Evolutionary conservation across 2,888 invertebrate species (phyloP), one percentile per base, ranked within the genome.

Genomic region (Myopa tessellatipennis): DNA sequence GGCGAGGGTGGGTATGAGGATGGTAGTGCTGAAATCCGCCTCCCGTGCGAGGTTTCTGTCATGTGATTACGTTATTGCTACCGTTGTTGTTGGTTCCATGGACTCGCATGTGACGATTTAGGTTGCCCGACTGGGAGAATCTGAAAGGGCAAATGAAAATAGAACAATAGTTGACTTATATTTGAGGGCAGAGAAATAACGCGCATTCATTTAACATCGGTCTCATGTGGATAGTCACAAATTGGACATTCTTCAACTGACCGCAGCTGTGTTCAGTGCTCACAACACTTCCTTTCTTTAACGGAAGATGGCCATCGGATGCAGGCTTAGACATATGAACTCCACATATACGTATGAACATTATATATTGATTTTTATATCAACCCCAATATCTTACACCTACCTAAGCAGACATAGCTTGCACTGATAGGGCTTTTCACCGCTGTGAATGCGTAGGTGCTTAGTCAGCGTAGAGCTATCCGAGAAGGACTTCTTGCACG

Each of bases 401-500:
- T 83, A 92, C 90, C 98, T 93, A 82, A 99, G 92, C 85, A 98
- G 91, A 89, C 99, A 99, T 79, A 99, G 90, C 90, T 97, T 97
- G 90, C 99, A 99, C 88, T 98, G 97, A 89, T 99, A 99, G 0
- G 99, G 99, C 89, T 99, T 99, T 90, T 97, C 97, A 26, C 89
- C 90, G 91, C 92, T 92, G 82, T 92, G 94, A 87, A 99, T 88
- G 79, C 88, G 92, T 81, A 98, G 91, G 90, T 99, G 99, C 89
- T 99, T 99, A 74, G 99, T 99, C 77, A 99, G 91, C 2, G 99
- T 99, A 58, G 98, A 98, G 86, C 98, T 98, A 90, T 99, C 99
- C 5, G 98, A 98, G 90, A 99, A 99, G 4, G 98, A 98, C 88
- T 99, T 99, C 88, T 97, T 98, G 90, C 99, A 99, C 85, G 97